These are phyloP conservation scores for Beris morrisii DNA, from an alignment of 2,888 invertebrate genomes.

Conservation along the genomic window DNA sequence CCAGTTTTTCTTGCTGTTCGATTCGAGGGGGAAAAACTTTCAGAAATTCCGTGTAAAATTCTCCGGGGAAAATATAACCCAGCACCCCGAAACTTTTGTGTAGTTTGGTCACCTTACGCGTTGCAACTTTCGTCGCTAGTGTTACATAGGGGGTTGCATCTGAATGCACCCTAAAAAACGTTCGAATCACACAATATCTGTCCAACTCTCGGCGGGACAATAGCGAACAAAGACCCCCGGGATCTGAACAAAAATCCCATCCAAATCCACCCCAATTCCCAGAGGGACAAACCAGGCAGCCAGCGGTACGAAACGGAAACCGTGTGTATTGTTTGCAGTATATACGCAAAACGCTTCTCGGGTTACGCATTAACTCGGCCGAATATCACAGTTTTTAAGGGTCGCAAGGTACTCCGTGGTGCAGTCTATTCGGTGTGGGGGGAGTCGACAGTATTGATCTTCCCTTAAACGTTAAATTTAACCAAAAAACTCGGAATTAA, in stretches of 20 bases:
- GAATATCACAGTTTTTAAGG: constrained; percentile 25
- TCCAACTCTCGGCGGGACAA: not conserved
- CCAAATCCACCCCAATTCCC: constrained; percentile 3
- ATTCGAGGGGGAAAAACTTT: too few species aligned
- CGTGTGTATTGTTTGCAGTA: not conserved
- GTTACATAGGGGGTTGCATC: too few species aligned
- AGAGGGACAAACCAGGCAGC: constrained; percentile 1
- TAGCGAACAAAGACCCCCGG: constrained; percentile 11
- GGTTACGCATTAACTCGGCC: constrained; percentile 25
- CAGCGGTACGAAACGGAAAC: not conserved
- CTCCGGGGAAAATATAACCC: too few species aligned
- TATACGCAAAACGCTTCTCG: constrained; percentile 21
- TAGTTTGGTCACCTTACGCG: too few species aligned
- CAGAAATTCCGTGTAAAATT: too few species aligned
- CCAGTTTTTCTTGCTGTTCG: not conserved
- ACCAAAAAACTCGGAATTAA: too few species aligned
- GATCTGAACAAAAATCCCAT: not conserved
- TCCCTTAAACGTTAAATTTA: too few species aligned
- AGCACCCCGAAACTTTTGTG: too few species aligned
- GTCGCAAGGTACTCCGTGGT: constrained; percentile 1
- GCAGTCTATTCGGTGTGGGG: not conserved
- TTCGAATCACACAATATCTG: not conserved
- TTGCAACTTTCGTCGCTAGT: too few species aligned
- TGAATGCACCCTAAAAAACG: too few species aligned
- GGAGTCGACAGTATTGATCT: too few species aligned